Percentiles rank a stretch among this genome's conserved stretches.
Evolutionary conservation across 2,113 vertebrate species (phyloP).

Genomic region (Dermatemys mawii): DNA sequence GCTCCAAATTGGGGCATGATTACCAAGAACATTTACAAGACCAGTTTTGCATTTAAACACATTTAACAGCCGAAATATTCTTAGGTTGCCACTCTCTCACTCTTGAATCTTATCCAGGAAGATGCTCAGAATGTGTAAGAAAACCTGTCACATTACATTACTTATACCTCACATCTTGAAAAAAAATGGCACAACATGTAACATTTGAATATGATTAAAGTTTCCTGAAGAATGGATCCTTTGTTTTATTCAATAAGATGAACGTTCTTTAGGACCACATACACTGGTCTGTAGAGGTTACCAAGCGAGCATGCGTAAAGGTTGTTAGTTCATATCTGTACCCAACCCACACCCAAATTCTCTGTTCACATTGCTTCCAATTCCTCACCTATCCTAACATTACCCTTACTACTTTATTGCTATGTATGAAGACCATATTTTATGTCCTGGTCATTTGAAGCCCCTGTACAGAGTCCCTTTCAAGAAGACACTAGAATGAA

Average conservation of each 20-base stretch:
- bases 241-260: constrained; percentile 40
- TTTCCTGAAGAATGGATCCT: constrained; percentile 51
- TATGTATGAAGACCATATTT: not conserved
- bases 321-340: not conserved
- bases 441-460: not conserved
- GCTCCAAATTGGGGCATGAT: not conserved
- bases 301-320: not conserved
- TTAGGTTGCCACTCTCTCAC: not conserved
- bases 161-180: not conserved
- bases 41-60: constrained; percentile 20
- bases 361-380: not conserved
- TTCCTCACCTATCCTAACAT: not conserved
- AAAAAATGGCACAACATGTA: not conserved
- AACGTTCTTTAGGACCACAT: constrained; percentile 29
- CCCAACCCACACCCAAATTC: not conserved
- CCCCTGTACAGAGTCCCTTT: not conserved
- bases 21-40: not conserved
- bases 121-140: not conserved
- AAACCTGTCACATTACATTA: not conserved
- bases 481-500: not conserved
- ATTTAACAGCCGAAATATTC: constrained; percentile 28
- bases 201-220: constrained; percentile 19
- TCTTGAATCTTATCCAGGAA: constrained; percentile 39
- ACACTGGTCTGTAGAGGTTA: not conserved
- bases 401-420: not conserved